Percentiles rank a stretch among this genome's conserved stretches.
Evolutionary conservation across 2,113 vertebrate species (phyloP).

Genomic region (Lanius ludovicianus): DNA sequence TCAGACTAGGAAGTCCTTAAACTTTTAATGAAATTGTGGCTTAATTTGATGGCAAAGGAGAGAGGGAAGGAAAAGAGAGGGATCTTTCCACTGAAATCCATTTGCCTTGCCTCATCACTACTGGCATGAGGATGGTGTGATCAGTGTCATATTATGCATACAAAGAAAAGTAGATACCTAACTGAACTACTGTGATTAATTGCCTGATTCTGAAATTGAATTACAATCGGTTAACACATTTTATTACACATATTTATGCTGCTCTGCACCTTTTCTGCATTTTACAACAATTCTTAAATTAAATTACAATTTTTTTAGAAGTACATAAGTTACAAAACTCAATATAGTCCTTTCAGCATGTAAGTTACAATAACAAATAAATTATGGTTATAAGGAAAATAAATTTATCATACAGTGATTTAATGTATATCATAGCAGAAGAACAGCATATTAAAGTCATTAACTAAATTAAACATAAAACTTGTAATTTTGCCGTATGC

Average conservation of each 20-base stretch:
- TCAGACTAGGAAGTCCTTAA: neutral
- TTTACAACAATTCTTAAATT: slow-evolving; percentile 13
- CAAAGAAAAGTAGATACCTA: neutral
- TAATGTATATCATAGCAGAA: neutral
- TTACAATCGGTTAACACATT: neutral
- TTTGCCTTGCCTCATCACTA: neutral
- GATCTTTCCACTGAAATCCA: neutral
- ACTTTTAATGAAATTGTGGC: neutral
- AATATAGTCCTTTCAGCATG: neutral
- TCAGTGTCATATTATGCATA: neutral
- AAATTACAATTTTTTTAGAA: neutral
- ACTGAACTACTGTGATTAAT: neutral
- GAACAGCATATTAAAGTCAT: neutral
- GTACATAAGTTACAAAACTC: neutral
- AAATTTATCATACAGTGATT: neutral
- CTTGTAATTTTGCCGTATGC: neutral
- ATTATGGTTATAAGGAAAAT: neutral
- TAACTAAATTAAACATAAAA: slow-evolving; percentile 10
- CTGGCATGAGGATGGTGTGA: neutral
- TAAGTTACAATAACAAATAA: neutral
- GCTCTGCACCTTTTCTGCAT: neutral
- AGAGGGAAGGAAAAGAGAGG: neutral
- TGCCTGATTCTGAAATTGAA: slow-evolving; percentile 5
- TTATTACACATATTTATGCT: neutral
- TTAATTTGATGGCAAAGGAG: neutral